Percentiles rank a stretch among this genome's conserved stretches.
phyloP scores from a whole-genome alignment of 2,797 vertebrate genomes.

The Morelia viridis region DNA sequence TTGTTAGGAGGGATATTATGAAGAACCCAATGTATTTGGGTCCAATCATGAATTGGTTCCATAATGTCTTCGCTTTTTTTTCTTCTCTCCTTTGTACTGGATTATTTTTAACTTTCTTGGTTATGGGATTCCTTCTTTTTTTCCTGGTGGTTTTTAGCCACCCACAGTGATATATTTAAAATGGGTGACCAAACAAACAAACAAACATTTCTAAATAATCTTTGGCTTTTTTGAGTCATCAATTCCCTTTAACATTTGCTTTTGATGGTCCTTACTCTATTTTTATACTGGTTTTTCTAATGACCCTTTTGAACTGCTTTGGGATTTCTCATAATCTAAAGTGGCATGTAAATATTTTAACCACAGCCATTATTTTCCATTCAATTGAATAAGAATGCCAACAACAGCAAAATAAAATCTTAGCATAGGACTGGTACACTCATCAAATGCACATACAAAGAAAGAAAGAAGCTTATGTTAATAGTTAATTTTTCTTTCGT shows the following conservation, averaged over 20 bases:
- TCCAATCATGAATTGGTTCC: background rate
- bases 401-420: background rate
- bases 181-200: background rate
- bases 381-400: background rate
- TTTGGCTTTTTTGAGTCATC: background rate
- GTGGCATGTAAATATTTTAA: background rate
- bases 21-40: background rate
- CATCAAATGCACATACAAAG: background rate
- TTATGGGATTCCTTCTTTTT: background rate
- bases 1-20: background rate
- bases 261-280: background rate
- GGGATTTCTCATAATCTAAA: background rate
- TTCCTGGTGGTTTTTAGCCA: background rate
- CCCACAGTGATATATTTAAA: background rate
- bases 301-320: background rate
- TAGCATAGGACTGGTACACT: background rate
- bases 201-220: background rate
- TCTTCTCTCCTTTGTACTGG: background rate
- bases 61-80: background rate
- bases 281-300: background rate
- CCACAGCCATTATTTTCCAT: background rate
- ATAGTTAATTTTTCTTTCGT: background rate
- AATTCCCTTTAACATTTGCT: background rate
- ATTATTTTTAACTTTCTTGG: background rate
- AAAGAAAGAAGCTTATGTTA: slow-evolving; percentile 16